A percentile compares a stretch with the other conserved stretches of the same genome.
Conservation (phyloP, 2,797 vertebrate genomes). For the Gallinago stenura region DNA sequence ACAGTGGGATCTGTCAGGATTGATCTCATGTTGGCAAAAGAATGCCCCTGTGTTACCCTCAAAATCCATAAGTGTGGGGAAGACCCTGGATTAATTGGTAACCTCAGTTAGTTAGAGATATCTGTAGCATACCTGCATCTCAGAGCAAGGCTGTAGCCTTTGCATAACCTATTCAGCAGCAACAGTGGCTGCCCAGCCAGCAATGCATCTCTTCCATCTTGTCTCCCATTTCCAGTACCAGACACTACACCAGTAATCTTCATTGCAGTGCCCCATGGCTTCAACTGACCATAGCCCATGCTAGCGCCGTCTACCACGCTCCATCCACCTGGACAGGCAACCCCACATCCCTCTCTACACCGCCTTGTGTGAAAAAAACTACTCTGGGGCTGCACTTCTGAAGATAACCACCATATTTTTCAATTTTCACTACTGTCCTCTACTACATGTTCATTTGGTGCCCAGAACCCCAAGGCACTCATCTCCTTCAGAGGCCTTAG, state of each 20-base stretch:
- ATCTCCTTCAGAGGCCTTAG: slow-evolving; percentile 18
- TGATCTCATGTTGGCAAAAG: background rate
- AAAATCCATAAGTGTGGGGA: background rate
- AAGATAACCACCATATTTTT: background rate
- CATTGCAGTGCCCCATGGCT: background rate
- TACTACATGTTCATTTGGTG: fast-evolving
- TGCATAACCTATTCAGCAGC: background rate
- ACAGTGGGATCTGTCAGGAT: background rate
- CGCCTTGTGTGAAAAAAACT: fast-evolving
- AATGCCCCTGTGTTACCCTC: background rate
- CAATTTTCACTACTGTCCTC: background rate
- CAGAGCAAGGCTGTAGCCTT: background rate
- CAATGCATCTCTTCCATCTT: background rate
- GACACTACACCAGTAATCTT: background rate
- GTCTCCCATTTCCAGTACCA: background rate
- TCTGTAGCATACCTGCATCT: background rate
- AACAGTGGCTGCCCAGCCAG: background rate
- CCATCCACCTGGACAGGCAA: background rate
- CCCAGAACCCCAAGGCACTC: background rate
- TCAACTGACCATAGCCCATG: fast-evolving
- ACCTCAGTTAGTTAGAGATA: background rate
- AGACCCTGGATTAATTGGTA: background rate
- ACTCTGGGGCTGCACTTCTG: background rate
- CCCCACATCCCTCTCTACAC: background rate
- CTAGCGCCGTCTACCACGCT: background rate